Conservation (phyloP, 2,113 vertebrate species). For the Myotis lucifugus region DNA sequence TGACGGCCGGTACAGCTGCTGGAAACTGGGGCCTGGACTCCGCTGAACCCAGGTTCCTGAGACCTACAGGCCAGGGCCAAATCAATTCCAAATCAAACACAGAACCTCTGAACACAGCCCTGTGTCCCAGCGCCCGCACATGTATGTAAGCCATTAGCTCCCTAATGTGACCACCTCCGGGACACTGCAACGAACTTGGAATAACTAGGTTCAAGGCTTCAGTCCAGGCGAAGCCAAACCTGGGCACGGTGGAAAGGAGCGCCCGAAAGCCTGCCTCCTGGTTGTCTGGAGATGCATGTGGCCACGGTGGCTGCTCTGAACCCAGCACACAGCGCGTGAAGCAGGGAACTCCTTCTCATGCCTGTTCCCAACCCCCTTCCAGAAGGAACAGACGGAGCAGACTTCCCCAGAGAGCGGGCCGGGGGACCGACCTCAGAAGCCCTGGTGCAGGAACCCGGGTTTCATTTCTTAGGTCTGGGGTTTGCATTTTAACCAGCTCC, state of each 20-base stretch:
- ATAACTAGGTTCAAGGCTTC: constrained; percentile 27
- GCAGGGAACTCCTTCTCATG: constrained; percentile 41
- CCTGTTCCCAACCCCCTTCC: constrained; percentile 13
- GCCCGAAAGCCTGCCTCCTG: constrained; percentile 27
- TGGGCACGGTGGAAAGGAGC: neutral
- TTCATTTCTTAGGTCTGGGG: neutral
- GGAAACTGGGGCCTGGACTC: constrained; percentile 43
- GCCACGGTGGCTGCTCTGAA: constrained; percentile 47
- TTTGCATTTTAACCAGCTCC: constrained; percentile 20
- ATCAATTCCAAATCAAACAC: constrained; percentile 58
- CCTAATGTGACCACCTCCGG: neutral
- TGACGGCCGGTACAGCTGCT: neutral
- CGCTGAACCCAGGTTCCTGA: constrained; percentile 51
- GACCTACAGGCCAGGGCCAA: constrained; percentile 27
- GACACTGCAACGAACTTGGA: neutral
- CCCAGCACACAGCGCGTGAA: neutral
- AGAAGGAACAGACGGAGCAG: constrained; percentile 24
- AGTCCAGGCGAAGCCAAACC: constrained; percentile 49
- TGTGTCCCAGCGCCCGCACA: neutral
- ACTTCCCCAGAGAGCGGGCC: neutral
- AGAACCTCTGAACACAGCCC: constrained; percentile 21
- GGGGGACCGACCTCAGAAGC: neutral
- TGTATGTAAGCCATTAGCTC: neutral
- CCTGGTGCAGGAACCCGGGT: neutral
- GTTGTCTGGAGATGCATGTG: neutral